A percentile compares a stretch with the other conserved stretches of the same genome.
These are phyloP conservation scores for Coleophora flavipennella DNA, from an alignment of 2,888 invertebrate genomes.

Conservation along the genomic window DNA sequence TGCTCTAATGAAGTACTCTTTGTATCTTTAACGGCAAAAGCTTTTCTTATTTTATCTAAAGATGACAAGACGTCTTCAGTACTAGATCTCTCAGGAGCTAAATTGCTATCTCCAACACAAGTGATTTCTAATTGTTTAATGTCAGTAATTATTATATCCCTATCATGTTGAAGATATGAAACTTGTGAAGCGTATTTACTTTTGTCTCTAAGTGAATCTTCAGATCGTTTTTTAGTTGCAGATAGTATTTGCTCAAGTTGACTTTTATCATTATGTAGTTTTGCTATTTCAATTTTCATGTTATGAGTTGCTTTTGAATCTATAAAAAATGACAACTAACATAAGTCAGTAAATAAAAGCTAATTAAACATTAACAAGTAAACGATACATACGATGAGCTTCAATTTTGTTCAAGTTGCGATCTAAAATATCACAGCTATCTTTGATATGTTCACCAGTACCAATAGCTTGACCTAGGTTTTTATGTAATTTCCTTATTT, in stretches of 20 bases:
- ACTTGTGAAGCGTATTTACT: conserved; percentile 35
- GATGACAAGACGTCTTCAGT: conserved; percentile 38
- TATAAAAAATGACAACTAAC: conserved; percentile 20
- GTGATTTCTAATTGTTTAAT: conserved; percentile 48
- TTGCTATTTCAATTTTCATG: conserved; percentile 51
- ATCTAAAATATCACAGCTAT: conserved; percentile 36
- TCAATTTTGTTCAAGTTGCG: conserved; percentile 42
- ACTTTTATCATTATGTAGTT: conserved; percentile 37
- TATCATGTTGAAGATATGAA: conserved; percentile 37
- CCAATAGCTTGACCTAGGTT: conserved; percentile 35
- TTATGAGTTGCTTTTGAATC: conserved; percentile 62
- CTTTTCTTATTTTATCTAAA: conserved; percentile 38
- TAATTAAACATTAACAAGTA: neutral
- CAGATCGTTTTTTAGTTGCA: conserved; percentile 28
- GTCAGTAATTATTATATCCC: conserved; percentile 38
- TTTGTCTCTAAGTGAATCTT: conserved; percentile 33
- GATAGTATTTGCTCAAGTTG: conserved; percentile 39
- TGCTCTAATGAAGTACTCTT: conserved; percentile 39
- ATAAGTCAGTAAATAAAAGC: neutral
- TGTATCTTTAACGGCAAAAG: conserved; percentile 30
- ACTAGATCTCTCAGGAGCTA: conserved; percentile 32
- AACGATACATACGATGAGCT: conserved; percentile 47
- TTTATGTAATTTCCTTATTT: conserved; percentile 40
- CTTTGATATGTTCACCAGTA: conserved; percentile 43
- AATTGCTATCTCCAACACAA: conserved; percentile 41